Conservation (phyloP, 2,888 invertebrate species). For the Pollenia angustigena region DNA sequence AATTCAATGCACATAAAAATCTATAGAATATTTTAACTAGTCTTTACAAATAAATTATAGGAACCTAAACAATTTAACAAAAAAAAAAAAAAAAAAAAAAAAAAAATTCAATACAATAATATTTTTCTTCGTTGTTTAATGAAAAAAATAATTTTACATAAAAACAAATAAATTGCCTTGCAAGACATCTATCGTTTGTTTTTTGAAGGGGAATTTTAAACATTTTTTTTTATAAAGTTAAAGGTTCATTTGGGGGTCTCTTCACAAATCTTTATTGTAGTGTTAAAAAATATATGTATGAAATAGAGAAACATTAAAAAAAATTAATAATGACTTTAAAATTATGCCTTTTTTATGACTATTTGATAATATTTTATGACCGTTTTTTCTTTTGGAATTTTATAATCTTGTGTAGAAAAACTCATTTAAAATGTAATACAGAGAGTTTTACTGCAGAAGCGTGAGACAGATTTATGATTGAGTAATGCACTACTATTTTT, state of each 20-base stretch:
- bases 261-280: background rate
- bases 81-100: too few species aligned
- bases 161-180: constrained; percentile 20
- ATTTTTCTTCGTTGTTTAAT: background rate
- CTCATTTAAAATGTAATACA: background rate
- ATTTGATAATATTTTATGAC: constrained; percentile 5
- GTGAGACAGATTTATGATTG: constrained; percentile 37
- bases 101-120: constrained; percentile 6
- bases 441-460: background rate
- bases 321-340: background rate
- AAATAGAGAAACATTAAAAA: background rate
- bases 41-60: constrained; percentile 37
- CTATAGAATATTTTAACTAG: constrained; percentile 16
- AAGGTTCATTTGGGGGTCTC: constrained; percentile 16
- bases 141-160: constrained; percentile 8
- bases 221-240: background rate
- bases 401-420: background rate
- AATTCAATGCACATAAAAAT: constrained; percentile 55
- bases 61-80: background rate
- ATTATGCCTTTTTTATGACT: background rate
- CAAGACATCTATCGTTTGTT: constrained; percentile 20
- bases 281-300: constrained; percentile 10
- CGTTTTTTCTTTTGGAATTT: background rate
- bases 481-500: background rate
- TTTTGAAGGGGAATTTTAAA: background rate